Evolutionary conservation across 2,888 invertebrate species (phyloP), one percentile per base, ranked within the genome.

Genomic region (Oscheius myriophilus): DNA sequence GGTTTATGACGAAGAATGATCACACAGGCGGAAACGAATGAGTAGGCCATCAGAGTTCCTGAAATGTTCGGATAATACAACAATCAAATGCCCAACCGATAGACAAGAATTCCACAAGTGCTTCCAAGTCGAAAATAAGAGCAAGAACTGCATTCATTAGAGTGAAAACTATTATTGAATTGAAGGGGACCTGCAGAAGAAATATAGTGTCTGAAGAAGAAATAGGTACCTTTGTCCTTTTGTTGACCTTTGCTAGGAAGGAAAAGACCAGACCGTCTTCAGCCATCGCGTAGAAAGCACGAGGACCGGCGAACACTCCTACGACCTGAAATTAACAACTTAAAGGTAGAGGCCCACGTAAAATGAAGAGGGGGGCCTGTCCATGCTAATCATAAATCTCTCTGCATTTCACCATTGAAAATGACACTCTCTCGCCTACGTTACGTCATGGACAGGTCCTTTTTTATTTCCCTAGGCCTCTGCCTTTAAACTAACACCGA

Each of bases 231-330:
- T 76, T 69, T 2, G 76, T 77, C 41, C 45, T 52, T 26, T 52
- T 51, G 54, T 74, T 73, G 45, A 79, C 71, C 16, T 70, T 73
- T 16, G 75, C 75, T 42, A 77, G 67, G 63, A 73, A 79, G n/a
- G 63, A 66, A 62, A 79, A 79, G 23, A 79, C 69, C 3, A 79
- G 43, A 0, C 79, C 79, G 55, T 79, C 79, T 18, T 77, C 75
- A 7, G 79, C 79, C 77, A 79, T 79, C 12, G 79, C 79, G 42
- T 76, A 79, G 11, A 79, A 67, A 11, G 74, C 62, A 11, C 79
- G 70, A 1, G 79, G 79, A 1, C 76, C 65, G 16, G 71, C 70
- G 43, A 79, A 79, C 14, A 71, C 54, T 11, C 75, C 72, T 9
- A 75, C 72, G 9, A 79, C 21, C 76, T 76, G 52, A 25, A 67